Percentiles rank a stretch among this genome's conserved stretches.
phyloP scores from a whole-genome alignment of 1,140 invertebrate species.

The Caenorhabditis tropicalis region DNA sequence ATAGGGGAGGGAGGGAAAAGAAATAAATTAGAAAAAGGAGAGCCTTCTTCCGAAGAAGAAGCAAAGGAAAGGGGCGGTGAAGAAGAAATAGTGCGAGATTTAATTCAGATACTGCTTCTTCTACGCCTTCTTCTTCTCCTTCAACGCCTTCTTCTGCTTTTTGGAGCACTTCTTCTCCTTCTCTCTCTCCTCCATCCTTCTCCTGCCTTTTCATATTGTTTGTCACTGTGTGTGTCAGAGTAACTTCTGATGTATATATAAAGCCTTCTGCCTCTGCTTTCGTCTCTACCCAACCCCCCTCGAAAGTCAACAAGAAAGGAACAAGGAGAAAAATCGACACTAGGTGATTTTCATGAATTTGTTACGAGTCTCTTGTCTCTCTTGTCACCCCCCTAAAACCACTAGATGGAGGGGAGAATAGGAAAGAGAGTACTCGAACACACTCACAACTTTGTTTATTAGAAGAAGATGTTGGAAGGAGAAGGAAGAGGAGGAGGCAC shows the following conservation, averaged over 20 bases:
- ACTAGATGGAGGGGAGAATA: not conserved
- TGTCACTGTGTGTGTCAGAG: constrained; percentile 23
- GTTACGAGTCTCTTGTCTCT: not conserved
- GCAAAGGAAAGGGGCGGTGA: not conserved
- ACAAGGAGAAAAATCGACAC: not conserved
- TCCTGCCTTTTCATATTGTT: constrained; percentile 11
- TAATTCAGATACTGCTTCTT: constrained; percentile 44
- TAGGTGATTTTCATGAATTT: constrained; percentile 38
- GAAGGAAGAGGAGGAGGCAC: not conserved
- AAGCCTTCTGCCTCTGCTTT: not conserved
- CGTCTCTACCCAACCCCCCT: not conserved
- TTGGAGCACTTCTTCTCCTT: not conserved
- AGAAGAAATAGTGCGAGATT: constrained; percentile 27
- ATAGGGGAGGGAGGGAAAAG: not conserved
- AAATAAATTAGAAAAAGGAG: not conserved
- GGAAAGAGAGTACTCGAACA: constrained; percentile 11
- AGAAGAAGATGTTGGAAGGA: not conserved
- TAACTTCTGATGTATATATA: constrained; percentile 33
- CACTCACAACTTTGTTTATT: constrained; percentile 14
- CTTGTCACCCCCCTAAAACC: not conserved
- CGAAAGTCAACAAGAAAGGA: not conserved
- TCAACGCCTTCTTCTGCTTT: constrained; percentile 2
- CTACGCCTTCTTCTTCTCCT: constrained; percentile 21
- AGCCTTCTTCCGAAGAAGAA: not conserved
- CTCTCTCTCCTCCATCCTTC: not conserved